Base-by-base conservation (phyloP, 2,797 vertebrate species). In the Chelon auratus region DNA sequence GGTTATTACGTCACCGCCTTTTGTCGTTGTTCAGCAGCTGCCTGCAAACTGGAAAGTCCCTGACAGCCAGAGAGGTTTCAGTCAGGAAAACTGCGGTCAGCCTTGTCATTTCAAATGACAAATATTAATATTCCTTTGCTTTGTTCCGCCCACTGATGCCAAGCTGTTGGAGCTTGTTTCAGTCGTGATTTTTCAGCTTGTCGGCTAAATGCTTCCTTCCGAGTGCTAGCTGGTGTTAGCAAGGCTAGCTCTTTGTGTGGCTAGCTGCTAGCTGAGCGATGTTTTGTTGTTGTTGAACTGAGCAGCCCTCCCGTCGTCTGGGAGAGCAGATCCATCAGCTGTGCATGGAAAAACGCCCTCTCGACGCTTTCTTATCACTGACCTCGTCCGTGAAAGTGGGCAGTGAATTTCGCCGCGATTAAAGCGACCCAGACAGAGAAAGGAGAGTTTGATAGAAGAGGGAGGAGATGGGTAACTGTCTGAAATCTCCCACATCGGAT, bases 401-500 rank as follows among this genome's bases (percentile, higher is more conserved):
- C 60, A 1, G 59, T 75, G 50, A 80, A 56, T 57, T 50, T 42
- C 20, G 5, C 42, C n/a, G 43, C 40, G 39, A 61, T 63, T 20
- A 56, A 69, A 65, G 67, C 62, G 79, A 84, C 83, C 56, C 26
- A 61, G 33, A 75, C 14, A 59, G 22, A 13, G 13, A 47, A 37
- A 47, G 42, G 71, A 62, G 71, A 78, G 85, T 89, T 81, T 76
- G 43, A 68, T 58, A 54, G 67, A 85, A 76, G 80, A 61, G 86
- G 85, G 80, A 78, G 92, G 95, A 95, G 90, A 99, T 99, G 97
- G 97, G 97, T 90, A 99, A 99, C 92, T 99, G 97, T 93, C 91
- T 99, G 85, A 98, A 98, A 91, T 97, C 97, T 88, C 96, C 97
- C 74, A 98, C 97, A 86, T 98, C 97, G 82, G 97, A 99, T 93